These are phyloP conservation scores for Melanaphis sacchari DNA, from an alignment of 1,140 invertebrate genomes.

Conservation along the genomic window DNA sequence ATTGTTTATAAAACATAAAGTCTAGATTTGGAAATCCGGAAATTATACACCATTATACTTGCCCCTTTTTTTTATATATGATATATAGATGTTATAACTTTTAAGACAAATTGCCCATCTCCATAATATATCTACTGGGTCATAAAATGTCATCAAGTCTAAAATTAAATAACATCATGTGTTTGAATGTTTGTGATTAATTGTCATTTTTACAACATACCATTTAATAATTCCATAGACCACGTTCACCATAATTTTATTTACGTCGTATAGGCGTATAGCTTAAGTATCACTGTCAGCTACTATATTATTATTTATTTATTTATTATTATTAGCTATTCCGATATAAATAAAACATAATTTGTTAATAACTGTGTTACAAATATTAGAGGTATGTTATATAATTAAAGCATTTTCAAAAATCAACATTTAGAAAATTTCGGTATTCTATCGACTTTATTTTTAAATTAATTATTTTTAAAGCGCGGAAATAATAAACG, in stretches of 20 bases:
- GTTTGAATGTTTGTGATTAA: conserved; percentile 10
- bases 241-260: not conserved
- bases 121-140: not conserved
- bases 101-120: not conserved
- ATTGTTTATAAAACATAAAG: not conserved
- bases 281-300: not conserved
- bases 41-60: not conserved
- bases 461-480: not conserved
- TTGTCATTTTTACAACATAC: not conserved
- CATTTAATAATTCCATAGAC: not conserved
- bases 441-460: not conserved
- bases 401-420: not conserved
- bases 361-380: not conserved
- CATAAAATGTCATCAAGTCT: not conserved
- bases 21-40: not conserved
- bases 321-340: not conserved
- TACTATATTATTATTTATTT: not conserved
- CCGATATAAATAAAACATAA: not conserved
- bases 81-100: not conserved
- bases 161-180: not conserved
- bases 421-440: not conserved
- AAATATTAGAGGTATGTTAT: not conserved
- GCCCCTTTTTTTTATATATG: not conserved
- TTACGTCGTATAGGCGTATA: not conserved
- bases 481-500: not conserved